phyloP scores from a whole-genome alignment of 2,888 invertebrate genomes.

The Siphonodentalium dalli region DNA sequence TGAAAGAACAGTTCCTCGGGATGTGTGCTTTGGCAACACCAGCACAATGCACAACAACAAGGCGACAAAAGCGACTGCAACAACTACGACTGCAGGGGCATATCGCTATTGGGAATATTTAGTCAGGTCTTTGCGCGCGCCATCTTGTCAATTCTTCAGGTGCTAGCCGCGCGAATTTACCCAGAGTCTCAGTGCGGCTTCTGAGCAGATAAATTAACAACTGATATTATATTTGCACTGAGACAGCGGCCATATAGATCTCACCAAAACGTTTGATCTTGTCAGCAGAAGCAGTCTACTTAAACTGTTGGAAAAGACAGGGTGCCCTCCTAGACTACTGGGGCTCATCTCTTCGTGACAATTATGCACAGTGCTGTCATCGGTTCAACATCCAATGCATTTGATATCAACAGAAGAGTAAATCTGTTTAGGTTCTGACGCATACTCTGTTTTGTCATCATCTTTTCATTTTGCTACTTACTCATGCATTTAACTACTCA shows the following conservation, averaged over 20 bases:
- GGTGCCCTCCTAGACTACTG: conserved; percentile 14
- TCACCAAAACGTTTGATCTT: conserved; percentile 19
- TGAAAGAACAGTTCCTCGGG: conserved; percentile 17
- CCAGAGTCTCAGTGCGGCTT: conserved; percentile 16
- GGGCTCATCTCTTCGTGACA: background rate
- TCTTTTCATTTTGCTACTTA: conserved; percentile 10
- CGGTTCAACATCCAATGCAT: background rate
- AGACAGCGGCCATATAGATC: conserved; percentile 14
- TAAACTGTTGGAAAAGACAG: conserved; percentile 7
- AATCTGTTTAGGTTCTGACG: conserved; percentile 12
- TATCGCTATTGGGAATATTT: conserved; percentile 16
- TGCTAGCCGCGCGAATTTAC: conserved; percentile 2
- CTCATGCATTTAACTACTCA: conserved; percentile 3
- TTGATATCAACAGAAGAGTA: conserved; percentile 10
- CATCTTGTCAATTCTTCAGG: background rate
- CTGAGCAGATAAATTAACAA: background rate
- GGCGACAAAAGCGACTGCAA: conserved; percentile 29
- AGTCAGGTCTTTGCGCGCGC: background rate
- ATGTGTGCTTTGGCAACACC: conserved; percentile 19
- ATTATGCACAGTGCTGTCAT: background rate
- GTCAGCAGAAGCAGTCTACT: conserved; percentile 4
- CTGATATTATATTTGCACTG: conserved; percentile 2
- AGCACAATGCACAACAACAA: conserved; percentile 28
- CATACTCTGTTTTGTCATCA: no score
- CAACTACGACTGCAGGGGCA: conserved; percentile 30